Evolutionary conservation across 2,797 vertebrate species (phyloP).

Genomic region (Darevskia mixta): DNA sequence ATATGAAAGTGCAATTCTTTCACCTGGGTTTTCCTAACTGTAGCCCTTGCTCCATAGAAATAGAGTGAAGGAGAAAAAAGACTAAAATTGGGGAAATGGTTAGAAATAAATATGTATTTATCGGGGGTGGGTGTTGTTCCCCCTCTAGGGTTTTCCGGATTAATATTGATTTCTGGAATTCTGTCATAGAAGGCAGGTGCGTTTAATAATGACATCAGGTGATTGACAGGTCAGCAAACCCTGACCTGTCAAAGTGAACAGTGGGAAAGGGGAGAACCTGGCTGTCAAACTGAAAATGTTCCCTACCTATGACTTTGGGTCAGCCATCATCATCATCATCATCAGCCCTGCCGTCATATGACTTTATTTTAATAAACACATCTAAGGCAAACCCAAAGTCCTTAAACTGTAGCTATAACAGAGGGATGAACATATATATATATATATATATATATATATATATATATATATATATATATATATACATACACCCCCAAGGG

Average conservation of each 20-base stretch:
- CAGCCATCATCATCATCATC: no score
- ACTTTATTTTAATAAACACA: no score
- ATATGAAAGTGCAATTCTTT: no score
- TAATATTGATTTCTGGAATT: neutral
- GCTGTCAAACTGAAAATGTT: no score
- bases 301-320: neutral
- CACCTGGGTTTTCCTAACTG: no score
- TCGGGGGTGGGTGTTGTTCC: neutral
- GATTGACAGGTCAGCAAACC: no score
- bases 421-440: slow-evolving; percentile 31
- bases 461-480: neutral
- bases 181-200: neutral
- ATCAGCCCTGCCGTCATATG: neutral
- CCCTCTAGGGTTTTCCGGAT: neutral
- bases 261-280: no score
- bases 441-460: no score
- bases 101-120: neutral
- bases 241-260: no score
- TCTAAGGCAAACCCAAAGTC: neutral
- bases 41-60: no score
- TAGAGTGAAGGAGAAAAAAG: no score
- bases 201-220: neutral
- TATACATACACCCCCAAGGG: neutral
- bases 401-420: neutral
- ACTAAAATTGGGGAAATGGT: no score